Conservation (phyloP, 2,797 vertebrate species). For the Cuniculus paca region DNA sequence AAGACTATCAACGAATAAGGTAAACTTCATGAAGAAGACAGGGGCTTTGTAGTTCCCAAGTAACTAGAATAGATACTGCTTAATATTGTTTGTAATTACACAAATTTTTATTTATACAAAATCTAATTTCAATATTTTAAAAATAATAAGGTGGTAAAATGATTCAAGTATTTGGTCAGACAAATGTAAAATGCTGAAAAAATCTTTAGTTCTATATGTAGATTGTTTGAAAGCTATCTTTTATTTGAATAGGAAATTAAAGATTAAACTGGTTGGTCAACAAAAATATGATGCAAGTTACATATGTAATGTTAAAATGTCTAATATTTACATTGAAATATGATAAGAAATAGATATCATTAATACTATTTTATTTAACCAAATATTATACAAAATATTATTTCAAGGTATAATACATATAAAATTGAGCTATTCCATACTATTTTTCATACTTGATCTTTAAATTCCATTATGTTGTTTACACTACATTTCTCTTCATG, state of each 20-base stretch:
- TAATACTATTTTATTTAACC: conserved; percentile 11
- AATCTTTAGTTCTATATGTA: background rate
- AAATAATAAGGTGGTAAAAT: background rate
- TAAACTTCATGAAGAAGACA: background rate
- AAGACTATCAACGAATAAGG: conserved; percentile 21
- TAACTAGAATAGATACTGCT: background rate
- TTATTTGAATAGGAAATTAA: background rate
- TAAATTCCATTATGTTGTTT: background rate
- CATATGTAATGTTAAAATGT: background rate
- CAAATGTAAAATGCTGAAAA: background rate
- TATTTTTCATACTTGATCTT: conserved; percentile 23
- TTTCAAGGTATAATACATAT: background rate
- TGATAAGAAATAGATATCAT: background rate
- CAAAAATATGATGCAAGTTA: conserved; percentile 17
- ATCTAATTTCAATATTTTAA: background rate
- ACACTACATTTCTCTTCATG: background rate
- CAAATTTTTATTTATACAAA: conserved; percentile 20
- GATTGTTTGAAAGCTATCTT: background rate
- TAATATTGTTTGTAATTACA: background rate
- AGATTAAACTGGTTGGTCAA: background rate
- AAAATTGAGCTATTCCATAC: conserved; percentile 20
- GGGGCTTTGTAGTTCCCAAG: conserved; percentile 1
- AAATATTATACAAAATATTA: background rate
- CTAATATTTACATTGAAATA: background rate
- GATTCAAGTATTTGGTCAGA: conserved; percentile 4